Base-by-base conservation (phyloP, 1,140 invertebrate species). In the Ectropis grisescens region DNA sequence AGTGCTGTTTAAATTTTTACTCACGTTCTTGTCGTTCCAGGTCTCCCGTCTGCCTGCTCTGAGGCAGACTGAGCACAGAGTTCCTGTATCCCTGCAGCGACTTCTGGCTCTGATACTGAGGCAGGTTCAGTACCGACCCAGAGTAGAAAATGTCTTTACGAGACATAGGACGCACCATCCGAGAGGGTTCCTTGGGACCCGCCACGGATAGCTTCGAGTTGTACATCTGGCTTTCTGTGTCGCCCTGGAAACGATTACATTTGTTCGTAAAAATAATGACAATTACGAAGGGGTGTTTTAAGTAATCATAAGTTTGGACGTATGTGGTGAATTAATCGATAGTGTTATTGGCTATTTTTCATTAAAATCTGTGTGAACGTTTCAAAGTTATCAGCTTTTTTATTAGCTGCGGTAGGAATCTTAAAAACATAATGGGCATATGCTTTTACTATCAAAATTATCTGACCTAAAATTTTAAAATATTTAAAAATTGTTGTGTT, bases 71-170 rank as follows among this genome's bases (percentile, higher is more conserved):
- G 8, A 93, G 84, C n/a, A 94, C 89, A 27, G 91, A 93, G 54
- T 93, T 90, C 22, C 94, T 85, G 64, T 95, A 95, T 41, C 91
- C 91, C 16, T 91, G 88, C n/a, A 98, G 82, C 5, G 95, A 95
- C 51, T 94, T 95, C 70, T 97, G 95, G 35, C 92, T 94, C 62
- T 96, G 93, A 76, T 91, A 98, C 78, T 97, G 93, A 0, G 93
- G 94, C 31, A 98, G 84, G 82, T 97, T 93, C 14, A 92, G 84
- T 4, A 98, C 91, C 13, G 94, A 96, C 13, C 97, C 97, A 8
- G 96, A 95, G 83, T 99, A 99, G 83, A 99, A 99, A 48, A 99
- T 98, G 78, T 99, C 97, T 79, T 98, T 98, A 26, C 96, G 85
- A 3, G 96, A 97, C 70, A 99, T 80, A 1, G 97, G 97, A 10